Evolutionary conservation across 2,797 vertebrate genomes (phyloP), one percentile per base, ranked within the genome.

Genomic region (Mus spretus): DNA sequence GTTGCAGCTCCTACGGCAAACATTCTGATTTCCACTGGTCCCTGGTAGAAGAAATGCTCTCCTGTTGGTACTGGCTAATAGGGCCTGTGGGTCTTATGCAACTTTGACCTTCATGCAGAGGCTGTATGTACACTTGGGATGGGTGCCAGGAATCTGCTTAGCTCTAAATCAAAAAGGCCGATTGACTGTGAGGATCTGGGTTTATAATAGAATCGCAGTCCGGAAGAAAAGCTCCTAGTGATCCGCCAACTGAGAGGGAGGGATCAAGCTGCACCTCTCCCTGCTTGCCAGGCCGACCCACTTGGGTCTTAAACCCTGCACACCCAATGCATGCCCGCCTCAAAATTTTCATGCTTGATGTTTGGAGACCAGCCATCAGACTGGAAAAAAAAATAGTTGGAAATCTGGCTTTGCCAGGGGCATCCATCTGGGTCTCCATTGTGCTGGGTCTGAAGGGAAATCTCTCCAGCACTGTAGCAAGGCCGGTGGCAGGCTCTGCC

Each of bases 351-450:
- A 0, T 91, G 47, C 92, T 84, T 93, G 83, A 94, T 59, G 40
- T 44, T 89, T 92, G 94, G 90, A 88, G 53, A 0, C 90, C 79
- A 20, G 87, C 92, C 65, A 89, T n/a, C 90, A 37, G 53, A 63
- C 47, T 94, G 57, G 47, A 11, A 82, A 95, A 95, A 97, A 89
- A 97, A 93, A 94, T 80, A 31, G 20, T 15, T 96, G 97, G 96
- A 88, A 93, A 95, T 75, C 91, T 82, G 57, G 72, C 90, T 93
- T 86, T 93, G 90, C 78, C 2, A 7, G 50, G 88, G 94, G 88
- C 94, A 91, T 96, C 91, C 94, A 91, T 96, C 91, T 96, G 97
- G 92, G 78, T 84, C 74, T 95, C 59, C 82, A 96, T 96, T 97
- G 95, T 98, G 26, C 86, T 79, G 22, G 5, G 91, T 84, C 93